Evolutionary conservation across 2,113 vertebrate species (phyloP).

Genomic region (Mola mola): DNA sequence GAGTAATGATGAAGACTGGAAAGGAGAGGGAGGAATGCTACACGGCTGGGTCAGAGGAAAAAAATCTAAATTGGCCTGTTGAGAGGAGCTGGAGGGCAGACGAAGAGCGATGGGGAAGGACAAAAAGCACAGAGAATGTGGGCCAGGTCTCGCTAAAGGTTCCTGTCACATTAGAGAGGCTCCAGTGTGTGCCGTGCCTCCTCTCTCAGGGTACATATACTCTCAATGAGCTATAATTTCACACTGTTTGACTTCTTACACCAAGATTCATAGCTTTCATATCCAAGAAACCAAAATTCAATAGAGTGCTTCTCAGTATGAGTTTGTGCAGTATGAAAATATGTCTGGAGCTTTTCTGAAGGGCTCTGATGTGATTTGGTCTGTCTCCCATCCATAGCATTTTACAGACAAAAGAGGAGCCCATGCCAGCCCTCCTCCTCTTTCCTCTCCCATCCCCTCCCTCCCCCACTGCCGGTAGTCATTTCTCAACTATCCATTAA

Average conservation of each 20-base stretch:
- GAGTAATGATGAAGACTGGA: slow-evolving; percentile 28
- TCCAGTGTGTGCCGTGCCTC: too few relatives aligned
- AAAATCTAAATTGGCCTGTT: slow-evolving; percentile 26
- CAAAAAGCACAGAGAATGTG: slow-evolving; percentile 10
- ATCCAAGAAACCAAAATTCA: slow-evolving; percentile 42
- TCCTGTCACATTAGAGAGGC: slow-evolving; percentile 32
- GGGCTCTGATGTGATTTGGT: slow-evolving; percentile 53
- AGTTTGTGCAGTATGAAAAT: slow-evolving; percentile 37
- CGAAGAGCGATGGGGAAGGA: slow-evolving; percentile 15
- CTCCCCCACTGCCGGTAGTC: slow-evolving; percentile 38
- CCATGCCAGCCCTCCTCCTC: slow-evolving; percentile 15
- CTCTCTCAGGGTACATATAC: slow-evolving; percentile 26
- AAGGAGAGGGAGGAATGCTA: slow-evolving; percentile 4
- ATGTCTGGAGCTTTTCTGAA: slow-evolving; percentile 45
- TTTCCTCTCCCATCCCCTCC: not conserved
- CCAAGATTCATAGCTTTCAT: slow-evolving; percentile 47
- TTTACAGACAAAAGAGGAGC: slow-evolving; percentile 65
- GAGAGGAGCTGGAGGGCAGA: slow-evolving; percentile 12
- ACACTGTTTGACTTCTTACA: slow-evolving; percentile 47
- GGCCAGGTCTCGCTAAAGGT: slow-evolving; percentile 41
- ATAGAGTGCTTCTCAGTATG: slow-evolving; percentile 29
- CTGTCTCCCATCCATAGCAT: slow-evolving; percentile 57
- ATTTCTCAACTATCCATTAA: slow-evolving; percentile 74
- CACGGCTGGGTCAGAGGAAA: slow-evolving; percentile 19
- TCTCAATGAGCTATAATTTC: slow-evolving; percentile 39